Evolutionary conservation across 2,113 vertebrate genomes (phyloP).

Genomic region (Crotalus horridus): DNA sequence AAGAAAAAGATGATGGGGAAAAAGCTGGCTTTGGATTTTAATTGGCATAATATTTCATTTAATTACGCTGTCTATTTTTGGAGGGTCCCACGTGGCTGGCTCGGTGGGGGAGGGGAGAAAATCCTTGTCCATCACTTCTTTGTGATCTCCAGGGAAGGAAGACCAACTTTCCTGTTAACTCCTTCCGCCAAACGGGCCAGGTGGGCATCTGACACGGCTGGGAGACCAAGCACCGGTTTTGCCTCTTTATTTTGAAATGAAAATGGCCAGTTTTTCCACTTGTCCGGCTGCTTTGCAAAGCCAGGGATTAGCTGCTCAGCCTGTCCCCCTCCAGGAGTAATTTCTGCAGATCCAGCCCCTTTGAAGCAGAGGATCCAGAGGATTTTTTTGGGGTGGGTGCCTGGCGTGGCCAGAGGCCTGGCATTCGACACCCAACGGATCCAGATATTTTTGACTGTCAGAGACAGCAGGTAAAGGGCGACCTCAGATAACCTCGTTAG

Average conservation of each 20-base stretch:
- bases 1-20: conserved; percentile 5
- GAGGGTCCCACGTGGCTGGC: neutral
- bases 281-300: neutral
- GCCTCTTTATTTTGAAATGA: neutral
- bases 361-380: too few species aligned
- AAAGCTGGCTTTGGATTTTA: conserved; percentile 12
- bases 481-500: neutral
- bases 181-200: neutral
- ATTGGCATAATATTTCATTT: conserved; percentile 43
- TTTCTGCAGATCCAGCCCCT: neutral
- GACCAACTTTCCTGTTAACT: neutral
- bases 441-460: neutral
- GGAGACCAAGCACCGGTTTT: neutral
- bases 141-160: neutral
- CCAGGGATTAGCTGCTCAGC: neutral
- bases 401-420: neutral
- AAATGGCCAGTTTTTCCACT: neutral
- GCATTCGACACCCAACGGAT: too few species aligned
- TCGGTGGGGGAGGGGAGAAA: neutral
- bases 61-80: conserved; percentile 32
- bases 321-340: neutral
- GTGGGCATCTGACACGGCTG: neutral
- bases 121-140: neutral
- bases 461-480: neutral
- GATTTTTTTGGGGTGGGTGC: neutral